Percentiles rank a stretch among this genome's conserved stretches.
phyloP scores from a whole-genome alignment of 1,140 invertebrate genomes.

The Sarcophaga bullata region DNA sequence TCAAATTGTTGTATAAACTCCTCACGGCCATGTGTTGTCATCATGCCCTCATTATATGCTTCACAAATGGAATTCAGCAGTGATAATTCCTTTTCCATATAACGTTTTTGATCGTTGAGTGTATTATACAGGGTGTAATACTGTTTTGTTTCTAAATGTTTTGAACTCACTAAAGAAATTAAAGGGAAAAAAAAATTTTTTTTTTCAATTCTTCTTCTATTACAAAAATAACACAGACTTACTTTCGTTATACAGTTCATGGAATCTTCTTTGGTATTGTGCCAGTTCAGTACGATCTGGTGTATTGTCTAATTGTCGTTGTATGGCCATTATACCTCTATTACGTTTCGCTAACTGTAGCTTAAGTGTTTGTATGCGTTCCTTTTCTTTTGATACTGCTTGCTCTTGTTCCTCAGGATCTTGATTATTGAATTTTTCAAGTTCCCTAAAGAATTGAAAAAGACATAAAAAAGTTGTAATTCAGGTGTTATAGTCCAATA shows the following conservation, averaged over 20 bases:
- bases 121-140: conserved; percentile 97
- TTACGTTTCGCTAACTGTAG: conserved; percentile 83
- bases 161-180: conserved; percentile 82
- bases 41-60: conserved; percentile 86
- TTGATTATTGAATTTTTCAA: conserved; percentile 67
- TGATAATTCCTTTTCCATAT: conserved; percentile 90
- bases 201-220: no score
- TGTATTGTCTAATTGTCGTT: conserved; percentile 87
- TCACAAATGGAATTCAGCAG: conserved; percentile 95
- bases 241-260: conserved; percentile 97
- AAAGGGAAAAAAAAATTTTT: conserved; percentile 8
- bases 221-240: conserved; percentile 45
- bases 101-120: conserved; percentile 91
- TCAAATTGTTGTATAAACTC: conserved; percentile 91
- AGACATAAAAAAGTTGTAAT: conserved; percentile 3
- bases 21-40: conserved; percentile 76
- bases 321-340: conserved; percentile 80
- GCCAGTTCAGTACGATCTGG: conserved; percentile 91
- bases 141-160: conserved; percentile 96
- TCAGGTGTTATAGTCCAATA: background rate
- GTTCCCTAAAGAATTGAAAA: conserved; percentile 64
- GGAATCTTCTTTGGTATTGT: conserved; percentile 94
- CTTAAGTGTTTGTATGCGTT: conserved; percentile 65
- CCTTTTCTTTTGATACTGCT: conserved; percentile 71
- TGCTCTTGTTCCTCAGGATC: conserved; percentile 66